These are phyloP conservation scores for Microtus ochrogaster DNA, from an alignment of 2,113 vertebrate genomes.

Conservation along the genomic window DNA sequence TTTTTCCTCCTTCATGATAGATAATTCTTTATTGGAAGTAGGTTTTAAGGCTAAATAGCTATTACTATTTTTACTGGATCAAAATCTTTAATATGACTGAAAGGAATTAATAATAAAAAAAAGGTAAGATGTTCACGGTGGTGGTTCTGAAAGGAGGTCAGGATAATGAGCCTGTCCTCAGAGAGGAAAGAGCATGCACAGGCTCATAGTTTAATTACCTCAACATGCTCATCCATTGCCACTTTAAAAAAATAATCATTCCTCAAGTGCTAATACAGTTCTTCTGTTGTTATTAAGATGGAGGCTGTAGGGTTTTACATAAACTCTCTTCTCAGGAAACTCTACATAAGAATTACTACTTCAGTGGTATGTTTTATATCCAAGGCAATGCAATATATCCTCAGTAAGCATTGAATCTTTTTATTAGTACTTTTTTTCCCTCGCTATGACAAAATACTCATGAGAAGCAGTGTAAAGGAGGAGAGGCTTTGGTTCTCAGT, in stretches of 20 bases:
- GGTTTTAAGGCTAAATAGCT: conserved; percentile 56
- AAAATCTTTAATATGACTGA: conserved; percentile 59
- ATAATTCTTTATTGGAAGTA: conserved; percentile 49
- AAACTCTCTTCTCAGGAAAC: neutral
- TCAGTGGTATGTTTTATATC: neutral
- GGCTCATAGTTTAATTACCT: conserved; percentile 64
- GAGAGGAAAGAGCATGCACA: conserved; percentile 36
- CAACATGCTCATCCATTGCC: neutral
- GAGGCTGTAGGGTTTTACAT: neutral
- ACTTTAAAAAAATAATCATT: conserved; percentile 60
- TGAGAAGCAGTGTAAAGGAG: neutral
- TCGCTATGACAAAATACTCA: neutral
- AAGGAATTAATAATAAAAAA: conserved; percentile 64
- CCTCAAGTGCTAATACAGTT: conserved; percentile 30
- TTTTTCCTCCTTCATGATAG: conserved; percentile 36
- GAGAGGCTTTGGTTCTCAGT: neutral
- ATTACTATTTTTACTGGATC: conserved; percentile 61
- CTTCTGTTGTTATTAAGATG: conserved; percentile 18
- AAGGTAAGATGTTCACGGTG: conserved; percentile 54
- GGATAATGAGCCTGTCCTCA: conserved; percentile 40
- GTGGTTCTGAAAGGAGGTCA: conserved; percentile 58
- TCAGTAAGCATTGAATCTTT: neutral
- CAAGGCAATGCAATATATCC: neutral
- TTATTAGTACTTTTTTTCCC: neutral
- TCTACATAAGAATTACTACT: neutral